Base-by-base conservation (phyloP, 2,797 vertebrate species). In the Schizopygopsis pylzovi region DNA sequence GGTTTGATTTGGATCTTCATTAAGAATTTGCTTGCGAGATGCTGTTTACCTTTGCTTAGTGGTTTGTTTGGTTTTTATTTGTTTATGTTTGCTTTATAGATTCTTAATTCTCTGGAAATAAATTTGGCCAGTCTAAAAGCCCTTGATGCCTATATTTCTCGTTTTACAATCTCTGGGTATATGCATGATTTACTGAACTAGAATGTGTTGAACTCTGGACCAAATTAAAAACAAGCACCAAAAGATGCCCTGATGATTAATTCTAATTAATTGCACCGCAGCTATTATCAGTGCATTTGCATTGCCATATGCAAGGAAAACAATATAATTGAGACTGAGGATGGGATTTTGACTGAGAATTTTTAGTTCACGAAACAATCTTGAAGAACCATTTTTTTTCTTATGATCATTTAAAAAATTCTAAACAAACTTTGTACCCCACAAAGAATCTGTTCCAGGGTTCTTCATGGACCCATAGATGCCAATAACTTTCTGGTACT, bases 161-260 rank as follows among this genome's bases (percentile, higher is more conserved):
- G 22, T 63, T 45, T 61, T 79, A 79, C 39, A 63, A 16, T 59
- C 77, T 63, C 56, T 63, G 54, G 37, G 76, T 4, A 78, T 59
- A 39, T n/a, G 37, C 37, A 1, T 25, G 56, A 28, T 79, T 4
- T 25, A 63, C 10, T 45, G n/a, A 45, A 63, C 2, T 16, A 56
- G 37, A 22, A 59, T 41, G 37, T 39, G 52, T 41, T 54, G 76
- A 59, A 59, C 12, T 59, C 37, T 18, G 9, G 56, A 41, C 4
- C 43, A 28, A 67, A 65, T 81, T 67, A 68, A 37, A 49, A 81
- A 37, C 11, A 9, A 37, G 52, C 11, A 13, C 59, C 43, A 65
- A 67, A 81, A 67, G 79, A 79, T 28, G 25, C 79, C 63, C 79
- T 81, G 45, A 81, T 65, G 79, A 81, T 67, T 67, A 2, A 79